Evolutionary conservation across 1,140 invertebrate species (phyloP).

Genomic region (Trinorchestia longiramus): DNA sequence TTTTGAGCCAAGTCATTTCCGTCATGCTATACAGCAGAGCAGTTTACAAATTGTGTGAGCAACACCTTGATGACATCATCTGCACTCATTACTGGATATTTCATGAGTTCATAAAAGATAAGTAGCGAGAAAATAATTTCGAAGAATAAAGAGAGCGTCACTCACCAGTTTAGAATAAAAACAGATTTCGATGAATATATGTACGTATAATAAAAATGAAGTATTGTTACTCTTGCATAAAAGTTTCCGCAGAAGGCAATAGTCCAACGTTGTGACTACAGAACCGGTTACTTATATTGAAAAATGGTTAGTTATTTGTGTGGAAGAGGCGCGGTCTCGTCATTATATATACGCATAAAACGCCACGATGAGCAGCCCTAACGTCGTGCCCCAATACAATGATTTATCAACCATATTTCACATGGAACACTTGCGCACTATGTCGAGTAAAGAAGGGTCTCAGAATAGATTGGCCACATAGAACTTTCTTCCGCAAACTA

Average conservation of each 20-base stretch:
- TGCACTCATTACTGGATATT: not conserved
- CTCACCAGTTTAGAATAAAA: not conserved
- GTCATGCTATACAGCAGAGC: not conserved
- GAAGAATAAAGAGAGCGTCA: not conserved
- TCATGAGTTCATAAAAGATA: not conserved
- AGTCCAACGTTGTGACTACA: not conserved
- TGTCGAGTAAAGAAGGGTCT: not conserved
- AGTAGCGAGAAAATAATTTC: not conserved
- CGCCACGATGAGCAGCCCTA: not conserved
- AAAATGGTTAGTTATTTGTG: not conserved
- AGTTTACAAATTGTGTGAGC: not conserved
- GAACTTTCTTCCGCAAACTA: not conserved
- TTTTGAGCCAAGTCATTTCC: not conserved
- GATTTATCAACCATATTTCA: not conserved
- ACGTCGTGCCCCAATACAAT: not conserved
- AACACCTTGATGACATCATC: not conserved
- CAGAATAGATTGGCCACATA: not conserved
- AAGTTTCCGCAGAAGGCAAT: not conserved
- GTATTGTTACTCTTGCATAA: not conserved
- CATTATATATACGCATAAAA: not conserved
- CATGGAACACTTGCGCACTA: not conserved
- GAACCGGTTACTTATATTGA: not conserved
- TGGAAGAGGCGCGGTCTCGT: not conserved
- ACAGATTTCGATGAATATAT: not conserved
- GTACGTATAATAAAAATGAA: not conserved